Evolutionary conservation across 35 echinoderm and acorn worm genomes (phyloP), one percentile per base, ranked within the genome.

Genomic region (Acanthaster planci): DNA sequence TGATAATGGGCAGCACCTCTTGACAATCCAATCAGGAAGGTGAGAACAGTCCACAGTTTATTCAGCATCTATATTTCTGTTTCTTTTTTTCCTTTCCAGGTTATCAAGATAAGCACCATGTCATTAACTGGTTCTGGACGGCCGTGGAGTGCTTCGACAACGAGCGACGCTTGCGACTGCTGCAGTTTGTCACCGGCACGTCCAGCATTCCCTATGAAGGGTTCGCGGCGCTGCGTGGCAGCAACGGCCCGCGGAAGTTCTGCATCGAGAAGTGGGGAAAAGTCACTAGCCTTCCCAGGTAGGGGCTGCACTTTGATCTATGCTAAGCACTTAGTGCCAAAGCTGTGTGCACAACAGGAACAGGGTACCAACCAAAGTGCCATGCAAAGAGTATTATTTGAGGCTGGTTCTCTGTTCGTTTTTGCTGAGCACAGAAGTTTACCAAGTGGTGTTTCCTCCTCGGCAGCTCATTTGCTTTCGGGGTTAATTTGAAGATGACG

Each of bases 181-280:
- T 98, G 15, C 95, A 98, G 82, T 98, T 98, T 81, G 95, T 98
- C 16, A 98, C 95, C 3, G 95, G 95, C 18, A 98, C 95, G 21
- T 98, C 95, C 26, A 98, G 95, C 75, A 98, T 98, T 38, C 95
- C 95, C 7, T 98, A 98, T 38, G 95, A 98, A 53, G 95, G 95
- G 26, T 98, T 98, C 42, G 95, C 95, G 38, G 95, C 95, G 0
- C 89, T 98, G 22, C 39, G 95, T 40, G 95, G 95, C 1, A 98
- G 95, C 86, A 98, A 98, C 58, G 95, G 95, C 1, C 95, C 95
- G 12, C 81, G 92, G 12, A 98, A 98, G 52, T 98, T 97, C 83
- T 93, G 95, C 80, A 98, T 98, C 23, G 95, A 98, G 37, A 98
- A 98, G 50, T 93, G 95, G 95, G 95, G 95, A 7, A 93, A 93